These are phyloP conservation scores for Mormoops blainvillei DNA, from an alignment of 2,113 vertebrate genomes.

Conservation along the genomic window DNA sequence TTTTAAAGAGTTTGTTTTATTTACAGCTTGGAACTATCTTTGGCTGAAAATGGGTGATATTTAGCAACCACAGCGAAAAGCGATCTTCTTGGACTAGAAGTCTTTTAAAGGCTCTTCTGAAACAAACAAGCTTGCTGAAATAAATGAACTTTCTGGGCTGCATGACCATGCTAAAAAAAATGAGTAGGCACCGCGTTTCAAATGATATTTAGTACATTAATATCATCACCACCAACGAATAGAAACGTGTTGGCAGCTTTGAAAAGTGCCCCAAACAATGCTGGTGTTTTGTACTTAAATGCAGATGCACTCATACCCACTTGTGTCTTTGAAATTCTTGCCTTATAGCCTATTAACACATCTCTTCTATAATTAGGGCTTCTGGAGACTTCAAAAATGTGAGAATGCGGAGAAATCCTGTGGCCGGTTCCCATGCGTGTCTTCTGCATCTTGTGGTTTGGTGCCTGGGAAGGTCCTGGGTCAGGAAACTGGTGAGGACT, in stretches of 20 bases:
- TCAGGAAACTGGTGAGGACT: background rate
- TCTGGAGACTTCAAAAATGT: background rate
- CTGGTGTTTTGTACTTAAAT: background rate
- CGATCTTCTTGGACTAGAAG: background rate
- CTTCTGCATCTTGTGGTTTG: background rate
- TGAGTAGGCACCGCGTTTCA: background rate
- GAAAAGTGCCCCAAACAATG: background rate
- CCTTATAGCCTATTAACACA: background rate
- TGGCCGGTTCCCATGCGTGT: background rate
- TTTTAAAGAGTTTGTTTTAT: background rate
- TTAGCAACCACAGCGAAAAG: background rate
- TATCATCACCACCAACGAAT: background rate
- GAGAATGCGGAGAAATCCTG: background rate
- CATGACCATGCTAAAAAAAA: background rate
- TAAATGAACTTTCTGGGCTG: background rate
- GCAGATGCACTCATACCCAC: background rate
- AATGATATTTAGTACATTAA: conserved; percentile 8
- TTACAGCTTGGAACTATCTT: background rate
- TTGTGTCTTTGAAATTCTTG: background rate
- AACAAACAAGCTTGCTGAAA: background rate
- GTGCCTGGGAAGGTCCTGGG: background rate
- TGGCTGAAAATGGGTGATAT: background rate
- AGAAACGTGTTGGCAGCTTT: background rate
- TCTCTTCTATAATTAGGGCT: background rate
- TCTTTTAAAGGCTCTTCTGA: background rate